Base-by-base conservation (phyloP, 1,140 invertebrate species). In the Diachasmimorpha longicaudata region DNA sequence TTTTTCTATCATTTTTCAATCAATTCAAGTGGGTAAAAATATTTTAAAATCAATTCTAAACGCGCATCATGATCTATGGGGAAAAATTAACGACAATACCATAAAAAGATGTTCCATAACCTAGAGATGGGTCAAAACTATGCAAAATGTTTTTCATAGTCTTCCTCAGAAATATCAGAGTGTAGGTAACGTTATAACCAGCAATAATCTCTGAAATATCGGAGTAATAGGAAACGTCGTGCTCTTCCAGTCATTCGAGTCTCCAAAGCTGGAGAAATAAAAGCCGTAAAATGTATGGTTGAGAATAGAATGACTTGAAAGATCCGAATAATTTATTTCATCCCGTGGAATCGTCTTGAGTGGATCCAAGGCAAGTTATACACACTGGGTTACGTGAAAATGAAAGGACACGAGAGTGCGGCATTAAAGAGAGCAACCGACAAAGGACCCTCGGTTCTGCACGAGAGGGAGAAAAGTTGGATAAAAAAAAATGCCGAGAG, bases 331-430 rank as follows among this genome's bases (percentile, higher is more conserved):
- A 63, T 52, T 52, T 52, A n/a, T 63, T 63, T 63, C 13, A 19
- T 63, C 58, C 48, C 48, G 48, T 52, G 16, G 48, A n/a, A 52
- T 63, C 58, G 58, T 23, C 58, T 63, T 63, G 58, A 63, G 58
- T 11, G 21, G 23, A 23, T 63, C 58, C 14, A 25, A 14, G 6
- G 4, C 23, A 10, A 23, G 58, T 21, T 63, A 31, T 63, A 63
- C 58, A 23, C 58, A 63, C 48, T n/a, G 48, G 19, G 13, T 16
- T 55, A 63, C 58, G 58, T 63, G 58, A 63, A 63, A 63, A 63
- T 63, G 58, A 63, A 63, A 63, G 58, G 58, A 63, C 58, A 23
- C 58, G 58, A 25, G 58, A 63, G 58, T 63, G 58, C 23, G 58
- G 58, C 23, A 63, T 19, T 63, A 63, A 63, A 63, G 58, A 63